Percentiles rank a stretch among this genome's conserved stretches.
Evolutionary conservation across 2,888 invertebrate species (phyloP).

Genomic region (Julus scanicus): DNA sequence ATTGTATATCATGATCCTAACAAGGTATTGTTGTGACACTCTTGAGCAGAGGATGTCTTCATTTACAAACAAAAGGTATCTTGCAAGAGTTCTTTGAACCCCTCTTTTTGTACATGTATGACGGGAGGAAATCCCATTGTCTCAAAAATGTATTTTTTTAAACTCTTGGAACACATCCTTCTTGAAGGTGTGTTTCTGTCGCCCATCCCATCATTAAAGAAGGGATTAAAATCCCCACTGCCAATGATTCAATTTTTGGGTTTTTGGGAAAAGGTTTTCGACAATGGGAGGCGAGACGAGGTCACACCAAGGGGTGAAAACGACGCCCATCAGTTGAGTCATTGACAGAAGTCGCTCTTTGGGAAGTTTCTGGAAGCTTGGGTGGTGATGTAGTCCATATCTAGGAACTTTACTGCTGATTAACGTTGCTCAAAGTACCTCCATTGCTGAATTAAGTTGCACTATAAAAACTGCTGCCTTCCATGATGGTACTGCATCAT

Average conservation of each 20-base stretch:
- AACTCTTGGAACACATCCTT: not conserved
- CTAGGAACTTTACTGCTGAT: too few relatives aligned
- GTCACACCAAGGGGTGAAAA: constrained; percentile 7
- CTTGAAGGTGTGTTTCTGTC: constrained; percentile 13
- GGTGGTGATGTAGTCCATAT: too few relatives aligned
- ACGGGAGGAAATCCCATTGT: constrained; percentile 18
- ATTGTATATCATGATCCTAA: too few relatives aligned
- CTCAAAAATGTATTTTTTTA: not conserved
- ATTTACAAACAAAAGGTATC: not conserved
- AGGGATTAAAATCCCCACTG: not conserved
- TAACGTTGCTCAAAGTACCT: too few relatives aligned
- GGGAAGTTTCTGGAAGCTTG: too few relatives aligned
- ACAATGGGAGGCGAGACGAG: constrained; percentile 42
- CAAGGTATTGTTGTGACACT: not conserved
- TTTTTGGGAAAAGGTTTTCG: not conserved
- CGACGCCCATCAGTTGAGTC: not conserved
- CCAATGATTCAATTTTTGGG: not conserved
- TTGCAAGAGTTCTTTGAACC: not conserved
- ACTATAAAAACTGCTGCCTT: too few relatives aligned
- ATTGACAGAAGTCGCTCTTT: not conserved
- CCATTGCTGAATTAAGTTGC: too few relatives aligned
- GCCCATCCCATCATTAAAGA: constrained; percentile 10
- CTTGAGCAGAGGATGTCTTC: not conserved
- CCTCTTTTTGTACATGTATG: not conserved
- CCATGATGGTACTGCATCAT: too few relatives aligned